Evolutionary conservation across 2,113 vertebrate species (phyloP).

Genomic region (Himantopus leucocephalus): DNA sequence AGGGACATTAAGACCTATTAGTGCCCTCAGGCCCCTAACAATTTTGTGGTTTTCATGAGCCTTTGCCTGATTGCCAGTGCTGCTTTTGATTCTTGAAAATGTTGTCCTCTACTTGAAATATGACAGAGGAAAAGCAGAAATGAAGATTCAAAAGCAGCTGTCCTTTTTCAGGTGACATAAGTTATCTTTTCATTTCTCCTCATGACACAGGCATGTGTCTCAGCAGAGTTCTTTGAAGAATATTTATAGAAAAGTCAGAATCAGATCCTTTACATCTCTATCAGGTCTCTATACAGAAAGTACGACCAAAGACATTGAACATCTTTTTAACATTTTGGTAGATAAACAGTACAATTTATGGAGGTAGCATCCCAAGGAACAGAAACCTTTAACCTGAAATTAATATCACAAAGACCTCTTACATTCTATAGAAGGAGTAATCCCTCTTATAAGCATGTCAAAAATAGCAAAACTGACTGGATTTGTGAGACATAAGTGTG

Average conservation of each 20-base stretch:
- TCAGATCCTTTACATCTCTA: not conserved
- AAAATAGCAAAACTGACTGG: not conserved
- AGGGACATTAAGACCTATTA: not conserved
- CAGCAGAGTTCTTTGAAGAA: not conserved
- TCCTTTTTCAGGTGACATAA: not conserved
- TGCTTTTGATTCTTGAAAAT: not conserved
- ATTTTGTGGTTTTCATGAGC: not conserved
- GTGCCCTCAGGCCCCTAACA: not conserved
- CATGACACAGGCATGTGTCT: not conserved
- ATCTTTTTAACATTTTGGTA: not conserved
- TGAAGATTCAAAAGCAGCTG: not conserved
- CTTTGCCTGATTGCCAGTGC: not conserved
- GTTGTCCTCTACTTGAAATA: not conserved
- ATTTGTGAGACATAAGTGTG: not conserved
- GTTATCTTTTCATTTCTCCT: not conserved
- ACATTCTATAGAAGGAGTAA: not conserved
- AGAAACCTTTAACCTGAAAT: slow-evolving; percentile 1
- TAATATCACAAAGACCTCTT: not conserved
- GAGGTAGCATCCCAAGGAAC: not conserved
- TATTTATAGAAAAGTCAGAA: slow-evolving; percentile 3
- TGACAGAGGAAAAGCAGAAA: not conserved
- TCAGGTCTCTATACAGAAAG: not conserved
- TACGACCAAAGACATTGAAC: not conserved
- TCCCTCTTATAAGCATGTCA: not conserved
- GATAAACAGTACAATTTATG: not conserved